These are phyloP conservation scores for Chaunax sp. DNA, from an alignment of 2,797 vertebrate genomes.

Conservation along the genomic window DNA sequence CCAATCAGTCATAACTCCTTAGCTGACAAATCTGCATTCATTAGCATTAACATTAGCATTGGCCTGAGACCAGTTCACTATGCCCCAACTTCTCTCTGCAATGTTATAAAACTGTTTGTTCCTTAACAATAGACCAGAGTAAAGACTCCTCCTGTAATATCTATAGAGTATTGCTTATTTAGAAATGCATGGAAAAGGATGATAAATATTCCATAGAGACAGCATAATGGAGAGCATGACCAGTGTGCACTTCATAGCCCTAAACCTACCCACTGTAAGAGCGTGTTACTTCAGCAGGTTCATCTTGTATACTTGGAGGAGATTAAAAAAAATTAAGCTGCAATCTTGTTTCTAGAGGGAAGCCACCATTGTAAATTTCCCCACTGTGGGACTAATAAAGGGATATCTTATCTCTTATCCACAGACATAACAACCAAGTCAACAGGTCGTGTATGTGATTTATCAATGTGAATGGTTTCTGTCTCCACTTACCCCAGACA, in stretches of 20 bases:
- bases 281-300: neutral
- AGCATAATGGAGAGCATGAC: neutral
- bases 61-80: too few species aligned
- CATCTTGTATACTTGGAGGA: neutral
- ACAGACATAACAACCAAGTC: neutral
- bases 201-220: neutral
- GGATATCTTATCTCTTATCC: too few species aligned
- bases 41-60: too few species aligned
- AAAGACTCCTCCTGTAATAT: neutral
- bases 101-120: too few species aligned
- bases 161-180: neutral
- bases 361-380: neutral
- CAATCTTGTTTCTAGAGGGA: neutral
- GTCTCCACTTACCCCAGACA: constrained; percentile 89
- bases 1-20: too few species aligned
- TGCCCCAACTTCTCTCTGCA: too few species aligned
- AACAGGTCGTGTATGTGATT: neutral
- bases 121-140: neutral
- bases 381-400: too few species aligned
- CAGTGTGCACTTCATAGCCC: neutral
- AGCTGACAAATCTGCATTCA: too few species aligned
- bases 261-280: neutral
- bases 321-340: neutral
- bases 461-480: neutral
- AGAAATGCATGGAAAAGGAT: neutral